Base-by-base conservation (phyloP, 1,140 invertebrate species). In the Melanaphis sacchari region DNA sequence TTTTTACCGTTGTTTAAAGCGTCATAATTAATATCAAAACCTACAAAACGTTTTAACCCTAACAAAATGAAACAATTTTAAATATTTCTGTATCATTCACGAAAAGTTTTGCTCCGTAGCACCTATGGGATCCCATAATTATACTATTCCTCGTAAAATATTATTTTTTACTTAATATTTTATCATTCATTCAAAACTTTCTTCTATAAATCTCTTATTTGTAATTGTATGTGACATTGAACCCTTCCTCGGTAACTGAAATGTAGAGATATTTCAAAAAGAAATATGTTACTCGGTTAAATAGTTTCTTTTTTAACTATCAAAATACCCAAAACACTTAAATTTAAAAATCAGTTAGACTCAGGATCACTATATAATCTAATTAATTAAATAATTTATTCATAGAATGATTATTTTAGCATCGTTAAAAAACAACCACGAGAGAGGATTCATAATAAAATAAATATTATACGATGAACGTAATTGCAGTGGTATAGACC, bases 1-100 rank as follows among this genome's bases (percentile, higher is more conserved):
- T 43, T 43, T 85, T 8, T 43, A 41, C 26, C 4, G 26, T 43
- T 85, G 40, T 85, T 85, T 41, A 85, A 85, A 43, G 82, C 26
- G 26, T 41, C 5, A 31, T 3, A 9, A 85, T 24, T 85, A 85
- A 85, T 85, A 85, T 41, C 82, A 41, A 85, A 85, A 41, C 31
- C 82, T 41, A 41, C 24, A 43, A 85, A 85, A 85, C 31, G 84
- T 85, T 85, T 85, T 85, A 85, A 85, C 84, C 41, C 84, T 85
- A 43, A 43, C 41, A 85, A 85, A 41, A 46, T 31, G 2, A 43
- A 85, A 43, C 5, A 31, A 8, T 85, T 85, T 85, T 43, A n/a
- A 85, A 85, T 85, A 85, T 43, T 43, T 85, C 31, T 31, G 15
- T 85, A 85, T 15, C 0, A 85, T 85, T 85, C 4, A n/a, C 31